Evolutionary conservation across 2,797 vertebrate species (phyloP).

Genomic region (Takifugu ocellatus): DNA sequence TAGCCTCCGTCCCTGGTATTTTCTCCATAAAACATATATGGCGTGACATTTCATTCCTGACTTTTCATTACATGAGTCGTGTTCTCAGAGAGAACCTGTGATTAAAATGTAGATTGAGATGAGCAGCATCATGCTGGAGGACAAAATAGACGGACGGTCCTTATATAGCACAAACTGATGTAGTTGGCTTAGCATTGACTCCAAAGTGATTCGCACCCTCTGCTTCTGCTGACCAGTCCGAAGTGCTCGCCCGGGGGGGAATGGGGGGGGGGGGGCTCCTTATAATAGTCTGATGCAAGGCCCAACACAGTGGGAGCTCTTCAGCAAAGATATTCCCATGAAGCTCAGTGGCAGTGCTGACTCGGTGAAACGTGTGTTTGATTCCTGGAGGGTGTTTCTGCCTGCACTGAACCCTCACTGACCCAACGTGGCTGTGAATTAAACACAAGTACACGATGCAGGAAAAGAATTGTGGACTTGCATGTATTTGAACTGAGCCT

Average conservation of each 20-base stretch:
- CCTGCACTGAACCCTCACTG: conserved; percentile 39
- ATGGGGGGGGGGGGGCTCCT: conserved; percentile 31
- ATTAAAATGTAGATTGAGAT: conserved; percentile 4
- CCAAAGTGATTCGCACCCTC: conserved; percentile 35
- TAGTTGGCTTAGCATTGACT: conserved; percentile 59
- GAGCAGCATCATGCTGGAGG: not conserved
- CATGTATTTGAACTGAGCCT: too few species aligned
- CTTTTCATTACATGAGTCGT: conserved; percentile 20
- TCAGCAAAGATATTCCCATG: conserved; percentile 47
- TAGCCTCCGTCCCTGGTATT: conserved; percentile 46
- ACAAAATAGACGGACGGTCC: too few species aligned
- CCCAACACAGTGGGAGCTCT: conserved; percentile 46
- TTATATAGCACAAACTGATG: conserved; percentile 25
- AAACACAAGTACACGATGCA: not conserved
- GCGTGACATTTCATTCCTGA: conserved; percentile 45
- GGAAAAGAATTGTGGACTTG: too few species aligned
- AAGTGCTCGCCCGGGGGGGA: conserved; percentile 41
- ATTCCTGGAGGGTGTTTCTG: conserved; percentile 57
- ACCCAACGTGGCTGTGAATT: conserved; percentile 19
- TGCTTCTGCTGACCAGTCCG: conserved; percentile 45
- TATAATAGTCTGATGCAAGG: conserved; percentile 18
- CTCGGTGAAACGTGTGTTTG: conserved; percentile 61
- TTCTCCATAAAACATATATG: conserved; percentile 49
- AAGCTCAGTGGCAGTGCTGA: conserved; percentile 50
- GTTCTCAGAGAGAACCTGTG: not conserved